A percentile compares a stretch with the other conserved stretches of the same genome.
phyloP scores from a whole-genome alignment of 1,140 invertebrate species.

The Odontomachus brunneus region DNA sequence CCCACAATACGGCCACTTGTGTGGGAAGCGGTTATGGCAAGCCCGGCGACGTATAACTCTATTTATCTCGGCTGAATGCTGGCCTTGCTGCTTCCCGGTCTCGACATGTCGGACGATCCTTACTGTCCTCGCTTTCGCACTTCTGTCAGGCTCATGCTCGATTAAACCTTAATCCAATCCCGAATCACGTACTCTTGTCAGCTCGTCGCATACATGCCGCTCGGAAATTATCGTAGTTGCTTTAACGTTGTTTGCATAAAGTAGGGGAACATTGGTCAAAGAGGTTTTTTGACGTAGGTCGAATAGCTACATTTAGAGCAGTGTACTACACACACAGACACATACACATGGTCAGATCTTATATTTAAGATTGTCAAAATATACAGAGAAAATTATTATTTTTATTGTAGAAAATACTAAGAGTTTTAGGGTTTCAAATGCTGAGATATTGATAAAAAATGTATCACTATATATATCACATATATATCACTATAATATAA shows the following conservation, averaged over 20 bases:
- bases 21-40: constrained; percentile 67
- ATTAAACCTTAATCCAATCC: constrained; percentile 62
- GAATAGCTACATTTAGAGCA: no score
- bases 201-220: neutral
- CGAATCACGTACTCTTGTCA: constrained; percentile 10
- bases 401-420: no score
- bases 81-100: constrained; percentile 31
- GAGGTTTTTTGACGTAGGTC: no score
- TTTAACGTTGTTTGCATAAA: neutral
- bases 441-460: no score
- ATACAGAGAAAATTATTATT: no score
- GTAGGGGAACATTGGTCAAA: neutral
- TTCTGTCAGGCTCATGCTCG: constrained; percentile 54
- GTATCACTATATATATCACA: no score
- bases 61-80: constrained; percentile 58
- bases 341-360: no score
- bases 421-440: no score
- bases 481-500: no score
- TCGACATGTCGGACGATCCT: constrained; percentile 54
- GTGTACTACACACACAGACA: no score
- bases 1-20: constrained; percentile 70
- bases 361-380: no score
- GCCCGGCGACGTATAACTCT: constrained; percentile 62
- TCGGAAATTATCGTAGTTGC: neutral
- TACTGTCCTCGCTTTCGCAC: constrained; percentile 21